Evolutionary conservation across 2,888 invertebrate species (phyloP).

Genomic region (Chirona hameri): DNA sequence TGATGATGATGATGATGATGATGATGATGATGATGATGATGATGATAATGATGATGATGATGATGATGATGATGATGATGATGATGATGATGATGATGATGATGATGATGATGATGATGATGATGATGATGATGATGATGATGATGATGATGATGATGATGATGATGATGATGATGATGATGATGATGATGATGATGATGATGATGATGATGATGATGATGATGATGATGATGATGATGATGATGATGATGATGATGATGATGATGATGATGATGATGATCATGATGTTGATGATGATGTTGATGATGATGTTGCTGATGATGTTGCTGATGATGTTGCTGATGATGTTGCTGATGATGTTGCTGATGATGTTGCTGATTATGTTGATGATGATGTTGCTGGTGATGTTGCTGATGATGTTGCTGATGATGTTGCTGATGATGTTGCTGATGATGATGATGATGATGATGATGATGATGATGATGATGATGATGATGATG

Average conservation of each 20-base stretch:
- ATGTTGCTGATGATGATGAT: slow-evolving; percentile 22
- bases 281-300: slow-evolving; percentile 1
- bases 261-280: slow-evolving; percentile 22
- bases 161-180: not conserved
- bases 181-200: slow-evolving; percentile 11
- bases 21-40: too few relatives aligned
- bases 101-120: not conserved
- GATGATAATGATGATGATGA: too few relatives aligned
- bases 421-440: too few relatives aligned
- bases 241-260: slow-evolving; percentile 22
- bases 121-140: not conserved
- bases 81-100: not conserved
- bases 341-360: too few relatives aligned
- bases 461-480: slow-evolving; percentile 22
- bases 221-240: slow-evolving; percentile 22
- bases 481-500: slow-evolving; percentile 22
- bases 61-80: too few relatives aligned
- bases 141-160: not conserved
- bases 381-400: too few relatives aligned
- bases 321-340: too few relatives aligned
- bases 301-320: too few relatives aligned
- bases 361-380: too few relatives aligned
- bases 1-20: too few relatives aligned
- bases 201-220: slow-evolving; percentile 22
- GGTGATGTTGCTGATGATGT: too few relatives aligned